Evolutionary conservation across 2,888 invertebrate genomes (phyloP).

Genomic region (Rugalucina vietnamica): DNA sequence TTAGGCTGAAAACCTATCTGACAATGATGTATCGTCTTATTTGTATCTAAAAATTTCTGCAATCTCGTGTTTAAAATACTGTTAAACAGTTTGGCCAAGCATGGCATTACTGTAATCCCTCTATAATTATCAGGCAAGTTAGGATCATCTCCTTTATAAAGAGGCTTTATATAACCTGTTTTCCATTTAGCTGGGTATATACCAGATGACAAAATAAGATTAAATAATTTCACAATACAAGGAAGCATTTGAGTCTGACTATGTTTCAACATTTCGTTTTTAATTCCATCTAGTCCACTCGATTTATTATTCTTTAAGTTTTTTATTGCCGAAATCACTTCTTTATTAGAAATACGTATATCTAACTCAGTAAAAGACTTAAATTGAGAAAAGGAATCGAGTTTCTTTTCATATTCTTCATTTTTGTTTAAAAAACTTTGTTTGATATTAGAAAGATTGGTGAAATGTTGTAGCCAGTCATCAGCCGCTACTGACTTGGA

Average conservation of each 20-base stretch:
- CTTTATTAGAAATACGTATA: neutral
- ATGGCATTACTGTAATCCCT: neutral
- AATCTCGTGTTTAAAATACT: neutral
- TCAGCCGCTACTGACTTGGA: neutral
- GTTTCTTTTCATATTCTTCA: neutral
- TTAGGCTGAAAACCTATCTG: neutral
- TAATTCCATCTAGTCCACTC: neutral
- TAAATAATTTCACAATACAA: neutral
- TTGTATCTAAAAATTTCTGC: neutral
- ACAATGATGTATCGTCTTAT: neutral
- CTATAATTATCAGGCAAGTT: neutral
- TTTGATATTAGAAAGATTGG: neutral
- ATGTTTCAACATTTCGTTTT: neutral
- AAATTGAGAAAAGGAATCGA: neutral
- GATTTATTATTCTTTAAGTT: neutral
- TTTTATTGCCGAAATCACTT: neutral
- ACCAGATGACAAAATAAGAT: neutral
- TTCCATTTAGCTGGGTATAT: neutral
- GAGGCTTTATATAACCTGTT: neutral
- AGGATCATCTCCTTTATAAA: neutral
- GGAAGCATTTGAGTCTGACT: neutral
- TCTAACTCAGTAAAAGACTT: neutral
- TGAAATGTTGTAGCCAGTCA: neutral
- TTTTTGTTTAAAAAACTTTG: neutral
- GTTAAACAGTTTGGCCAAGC: neutral